Evolutionary conservation across 2,113 vertebrate genomes (phyloP), one percentile per base, ranked within the genome.

Genomic region (Ursus arctos): DNA sequence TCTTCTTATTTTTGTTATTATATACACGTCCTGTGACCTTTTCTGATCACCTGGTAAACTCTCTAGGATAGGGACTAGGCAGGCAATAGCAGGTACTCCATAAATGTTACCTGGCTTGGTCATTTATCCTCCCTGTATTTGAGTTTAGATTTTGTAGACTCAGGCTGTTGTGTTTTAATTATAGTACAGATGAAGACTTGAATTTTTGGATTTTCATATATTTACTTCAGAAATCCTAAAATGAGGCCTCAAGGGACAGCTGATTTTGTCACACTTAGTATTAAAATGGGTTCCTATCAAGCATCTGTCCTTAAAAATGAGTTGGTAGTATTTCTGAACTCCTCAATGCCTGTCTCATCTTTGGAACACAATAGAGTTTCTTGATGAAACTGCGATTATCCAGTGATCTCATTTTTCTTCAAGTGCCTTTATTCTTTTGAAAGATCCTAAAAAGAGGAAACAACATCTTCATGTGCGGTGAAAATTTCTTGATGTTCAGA

Each of bases 1-100:
- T 77, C 72, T 86, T 90, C 7, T 88, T 74, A 76, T 16, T 88
- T 97, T 95, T 91, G 31, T 79, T 92, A 47, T 69, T 96, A 77
- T 51, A 36, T 18, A 40, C 19, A 91, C 12, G 53, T 65, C 14
- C 43, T n/a, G 0, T 63, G 47, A 81, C 10, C 87, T 92, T 86
- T 91, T 57, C 33, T 31, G 81, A 22, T 67, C 65, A 80, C 16
- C 93, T 72, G 33, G 13, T 80, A 90, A 94, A 71, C 53, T 83
- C 31, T 80, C 57, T 22, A 79, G 24, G 3, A 74, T 49, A 63
- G 36, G 61, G 8, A 80, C 26, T 71, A 31, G 31, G 55, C 36
- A 96, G 16, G 36, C 31, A 65, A 79, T 65, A 36, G 49, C 26
- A 74, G 8, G 16, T 76, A 8, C 74, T 89, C 81, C 67, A n/a